These are phyloP conservation scores for Peromyscus aztecus DNA, from an alignment of 2,797 vertebrate species.

Conservation along the genomic window DNA sequence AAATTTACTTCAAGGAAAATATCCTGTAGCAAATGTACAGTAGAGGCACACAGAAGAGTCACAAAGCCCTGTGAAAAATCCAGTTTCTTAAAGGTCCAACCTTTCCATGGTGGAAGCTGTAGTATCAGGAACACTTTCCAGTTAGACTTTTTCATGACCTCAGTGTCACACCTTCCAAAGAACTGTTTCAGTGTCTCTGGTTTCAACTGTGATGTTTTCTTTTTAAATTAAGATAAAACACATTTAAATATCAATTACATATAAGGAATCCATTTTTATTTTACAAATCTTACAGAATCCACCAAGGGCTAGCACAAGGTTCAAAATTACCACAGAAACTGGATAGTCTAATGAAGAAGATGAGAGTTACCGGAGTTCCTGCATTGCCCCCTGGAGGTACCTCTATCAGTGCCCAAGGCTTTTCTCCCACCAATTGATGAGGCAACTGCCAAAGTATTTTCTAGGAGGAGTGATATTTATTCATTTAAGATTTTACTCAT, in stretches of 20 bases:
- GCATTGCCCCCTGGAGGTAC: not conserved
- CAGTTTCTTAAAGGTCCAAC: not conserved
- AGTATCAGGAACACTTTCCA: not conserved
- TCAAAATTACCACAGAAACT: not conserved
- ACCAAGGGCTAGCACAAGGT: not conserved
- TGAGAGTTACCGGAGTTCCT: too few species aligned
- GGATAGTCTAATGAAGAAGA: not conserved
- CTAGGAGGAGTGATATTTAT: not conserved
- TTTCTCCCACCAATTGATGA: not conserved
- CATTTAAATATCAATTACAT: not conserved
- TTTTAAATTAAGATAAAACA: not conserved
- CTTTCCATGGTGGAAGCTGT: rapidly evolving
- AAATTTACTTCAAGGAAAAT: constrained; percentile 4
- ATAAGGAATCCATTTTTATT: not conserved
- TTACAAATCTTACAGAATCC: not conserved
- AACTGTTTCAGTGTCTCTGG: not conserved
- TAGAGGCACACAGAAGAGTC: not conserved
- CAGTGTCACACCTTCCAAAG: not conserved
- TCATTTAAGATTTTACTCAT: not conserved
- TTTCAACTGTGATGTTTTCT: not conserved
- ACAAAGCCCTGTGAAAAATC: not conserved
- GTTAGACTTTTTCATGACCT: not conserved
- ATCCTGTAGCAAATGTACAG: not conserved
- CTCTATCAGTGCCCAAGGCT: rapidly evolving
- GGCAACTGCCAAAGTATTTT: not conserved